Evolutionary conservation across 2,888 invertebrate genomes (phyloP), one percentile per base, ranked within the genome.

Genomic region (Apotomis capreana): DNA sequence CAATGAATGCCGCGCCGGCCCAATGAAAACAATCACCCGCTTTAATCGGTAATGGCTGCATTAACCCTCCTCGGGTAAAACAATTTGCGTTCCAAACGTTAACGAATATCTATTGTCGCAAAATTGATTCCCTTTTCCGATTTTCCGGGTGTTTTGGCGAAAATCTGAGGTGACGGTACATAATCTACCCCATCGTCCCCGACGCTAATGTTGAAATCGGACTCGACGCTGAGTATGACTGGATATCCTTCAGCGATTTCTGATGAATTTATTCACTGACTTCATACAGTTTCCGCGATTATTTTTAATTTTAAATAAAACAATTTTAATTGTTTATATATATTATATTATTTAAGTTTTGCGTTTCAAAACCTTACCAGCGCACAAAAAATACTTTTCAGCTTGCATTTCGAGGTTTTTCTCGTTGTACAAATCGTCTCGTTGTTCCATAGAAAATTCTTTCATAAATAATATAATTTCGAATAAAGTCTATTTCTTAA

Each of bases 71-170:
- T 57, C 64, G 15, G 59, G 59, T 54, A 61, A 51, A 69, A 55
- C 65, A 65, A 67, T 67, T 70, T 64, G 46, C 69, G 54, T 69
- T 60, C 60, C 46, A 58, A 59, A 58, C 60, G 65, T 37, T 70
- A 70, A 70, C 70, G 70, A 70, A 70, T 61, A 67, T 55, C 60
- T 46, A 67, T 70, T 70, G 65, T 70, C 26, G 13, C 55, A n/a
- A 55, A 60, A 61, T 70, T 65, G 65, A 64, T 59, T 65, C 60
- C 44, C 49, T 10, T 67, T 61, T n/a, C 1, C 54, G 49, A 60
- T 60, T 70, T 61, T 55, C 49, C 49, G 55, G 37, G 15, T 9
- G 5, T 65, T 60, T 15, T 15, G 49, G 13, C 4, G 40, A 62
- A 69, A 51, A 12, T 63, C 37, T 62, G 37, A n/a, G 49, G 10